phyloP scores from a whole-genome alignment of 2,797 vertebrate species.

The Okamejei kenojei region DNA sequence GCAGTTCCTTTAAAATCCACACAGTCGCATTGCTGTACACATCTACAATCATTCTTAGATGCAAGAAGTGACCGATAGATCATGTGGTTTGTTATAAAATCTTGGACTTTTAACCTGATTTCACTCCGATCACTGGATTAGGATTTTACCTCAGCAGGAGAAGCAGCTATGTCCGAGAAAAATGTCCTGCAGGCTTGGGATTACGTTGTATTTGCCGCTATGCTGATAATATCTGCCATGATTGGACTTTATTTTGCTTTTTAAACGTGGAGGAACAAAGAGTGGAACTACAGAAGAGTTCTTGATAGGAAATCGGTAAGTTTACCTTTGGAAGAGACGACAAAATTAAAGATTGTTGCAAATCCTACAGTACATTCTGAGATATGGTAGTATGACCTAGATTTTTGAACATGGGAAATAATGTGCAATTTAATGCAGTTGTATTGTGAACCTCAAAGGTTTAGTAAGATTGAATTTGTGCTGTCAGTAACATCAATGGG shows the following conservation, averaged over 20 bases:
- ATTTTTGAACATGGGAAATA: not conserved
- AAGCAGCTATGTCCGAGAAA: constrained; percentile 1
- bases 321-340: not conserved
- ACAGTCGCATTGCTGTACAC: not conserved
- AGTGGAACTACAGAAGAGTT: constrained; percentile 9
- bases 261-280: not conserved
- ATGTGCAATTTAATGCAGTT: not conserved
- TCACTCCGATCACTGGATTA: not conserved
- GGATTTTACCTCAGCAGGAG: not conserved
- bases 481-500: not conserved
- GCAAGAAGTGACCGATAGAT: not conserved
- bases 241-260: constrained; percentile 1
- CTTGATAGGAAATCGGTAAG: constrained; percentile 19
- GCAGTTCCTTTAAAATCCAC: not conserved
- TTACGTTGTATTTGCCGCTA: not conserved
- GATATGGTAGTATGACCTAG: not conserved
- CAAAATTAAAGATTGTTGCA: not conserved
- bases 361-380: not conserved
- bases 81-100: not conserved
- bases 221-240: not conserved
- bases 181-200: not conserved
- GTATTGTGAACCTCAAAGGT: not conserved
- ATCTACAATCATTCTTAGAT: not conserved
- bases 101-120: not conserved
- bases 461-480: not conserved